phyloP scores from a whole-genome alignment of 2,888 invertebrate species.

The Isotomurus palustris region DNA sequence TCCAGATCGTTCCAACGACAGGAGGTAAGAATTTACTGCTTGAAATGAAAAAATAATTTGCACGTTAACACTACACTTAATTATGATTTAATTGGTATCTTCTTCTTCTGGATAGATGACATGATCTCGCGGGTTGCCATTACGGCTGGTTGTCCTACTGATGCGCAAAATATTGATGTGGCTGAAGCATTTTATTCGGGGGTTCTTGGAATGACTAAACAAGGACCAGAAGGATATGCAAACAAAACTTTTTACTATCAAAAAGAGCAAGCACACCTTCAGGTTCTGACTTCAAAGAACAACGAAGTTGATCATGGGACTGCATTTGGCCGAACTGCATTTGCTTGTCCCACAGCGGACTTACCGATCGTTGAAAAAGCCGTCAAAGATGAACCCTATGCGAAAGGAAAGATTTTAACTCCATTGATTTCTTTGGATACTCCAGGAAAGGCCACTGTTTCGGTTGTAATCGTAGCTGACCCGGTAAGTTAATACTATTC shows the following conservation, averaged over 20 bases:
- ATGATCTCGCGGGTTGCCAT: too few species aligned
- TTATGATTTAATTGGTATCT: too few species aligned
- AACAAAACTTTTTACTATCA: slow-evolving; percentile 53
- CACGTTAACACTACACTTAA: too few species aligned
- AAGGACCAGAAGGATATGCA: neutral
- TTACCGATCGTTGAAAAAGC: slow-evolving; percentile 64
- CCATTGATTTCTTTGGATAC: slow-evolving; percentile 90
- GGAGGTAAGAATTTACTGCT: neutral
- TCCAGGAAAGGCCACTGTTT: slow-evolving; percentile 93
- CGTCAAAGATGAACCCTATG: slow-evolving; percentile 61
- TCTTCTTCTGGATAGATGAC: too few species aligned
- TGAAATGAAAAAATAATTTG: too few species aligned
- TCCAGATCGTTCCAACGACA: neutral
- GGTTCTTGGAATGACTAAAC: neutral
- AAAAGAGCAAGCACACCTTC: slow-evolving; percentile 69
- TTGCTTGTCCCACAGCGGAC: slow-evolving; percentile 73
- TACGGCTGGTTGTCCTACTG: neutral
- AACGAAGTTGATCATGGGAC: slow-evolving; percentile 71
- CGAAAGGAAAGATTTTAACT: slow-evolving; percentile 69
- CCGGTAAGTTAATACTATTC: slow-evolving; percentile 59
- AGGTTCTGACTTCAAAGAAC: slow-evolving; percentile 69
- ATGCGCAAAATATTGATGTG: neutral
- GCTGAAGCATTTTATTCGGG: neutral
- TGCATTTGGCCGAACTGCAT: slow-evolving; percentile 93
- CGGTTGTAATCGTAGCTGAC: slow-evolving; percentile 93